Evolutionary conservation across 2,888 invertebrate genomes (phyloP).

Genomic region (Phaedon cochleariae): DNA sequence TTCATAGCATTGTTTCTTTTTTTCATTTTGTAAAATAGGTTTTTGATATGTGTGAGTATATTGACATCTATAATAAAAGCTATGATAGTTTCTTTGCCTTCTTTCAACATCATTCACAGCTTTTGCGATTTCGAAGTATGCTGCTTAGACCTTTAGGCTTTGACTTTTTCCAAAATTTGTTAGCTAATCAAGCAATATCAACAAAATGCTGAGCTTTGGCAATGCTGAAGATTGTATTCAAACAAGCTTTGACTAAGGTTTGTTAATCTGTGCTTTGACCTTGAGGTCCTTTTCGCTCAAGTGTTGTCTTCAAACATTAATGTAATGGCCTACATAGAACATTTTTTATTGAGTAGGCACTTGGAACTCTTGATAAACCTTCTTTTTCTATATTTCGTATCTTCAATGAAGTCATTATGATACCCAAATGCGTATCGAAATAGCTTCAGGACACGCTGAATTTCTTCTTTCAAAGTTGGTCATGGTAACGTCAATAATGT

Average conservation of each 20-base stretch:
- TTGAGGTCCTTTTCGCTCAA: background rate
- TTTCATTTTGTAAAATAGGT: slow-evolving; percentile 12
- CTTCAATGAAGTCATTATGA: no score
- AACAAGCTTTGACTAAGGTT: background rate
- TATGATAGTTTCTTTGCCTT: slow-evolving; percentile 17
- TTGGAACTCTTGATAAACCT: no score
- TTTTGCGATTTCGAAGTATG: no score
- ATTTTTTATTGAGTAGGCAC: background rate
- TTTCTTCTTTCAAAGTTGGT: no score
- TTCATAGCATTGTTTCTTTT: background rate
- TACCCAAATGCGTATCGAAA: no score
- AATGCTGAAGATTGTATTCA: background rate
- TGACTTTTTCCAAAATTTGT: no score
- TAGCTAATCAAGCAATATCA: no score
- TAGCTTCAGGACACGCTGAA: no score
- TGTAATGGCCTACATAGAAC: background rate
- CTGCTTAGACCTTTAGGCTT: no score
- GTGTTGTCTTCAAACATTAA: background rate
- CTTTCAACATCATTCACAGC: slow-evolving; percentile 4
- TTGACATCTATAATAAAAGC: slow-evolving; percentile 24
- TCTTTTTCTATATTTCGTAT: no score
- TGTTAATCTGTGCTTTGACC: background rate
- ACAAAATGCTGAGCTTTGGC: background rate
- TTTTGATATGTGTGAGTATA: slow-evolving; percentile 26
- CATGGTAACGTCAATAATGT: no score